Conservation (phyloP, 2,113 vertebrate species). For the Silurus meridionalis region DNA sequence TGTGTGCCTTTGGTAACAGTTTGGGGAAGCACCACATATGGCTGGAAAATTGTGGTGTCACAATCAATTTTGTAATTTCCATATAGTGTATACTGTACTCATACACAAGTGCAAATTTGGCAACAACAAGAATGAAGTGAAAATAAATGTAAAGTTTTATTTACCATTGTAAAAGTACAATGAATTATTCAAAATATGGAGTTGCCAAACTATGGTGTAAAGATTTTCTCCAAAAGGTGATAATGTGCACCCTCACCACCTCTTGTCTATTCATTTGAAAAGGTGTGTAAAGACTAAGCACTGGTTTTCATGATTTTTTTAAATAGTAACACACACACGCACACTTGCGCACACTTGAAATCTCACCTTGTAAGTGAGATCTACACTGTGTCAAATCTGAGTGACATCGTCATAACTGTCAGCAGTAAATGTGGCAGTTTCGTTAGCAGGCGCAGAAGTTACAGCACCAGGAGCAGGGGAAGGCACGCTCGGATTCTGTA, state of each 20-base stretch:
- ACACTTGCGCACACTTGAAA: not conserved
- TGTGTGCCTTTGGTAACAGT: too few species aligned
- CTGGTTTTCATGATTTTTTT: not conserved
- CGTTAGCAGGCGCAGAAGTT: slow-evolving; percentile 32
- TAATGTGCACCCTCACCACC: not conserved
- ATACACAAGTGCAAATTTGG: not conserved
- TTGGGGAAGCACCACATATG: too few species aligned
- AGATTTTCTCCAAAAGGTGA: not conserved
- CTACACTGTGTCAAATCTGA: slow-evolving; percentile 10
- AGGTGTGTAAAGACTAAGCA: not conserved
- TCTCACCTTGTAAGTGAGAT: not conserved
- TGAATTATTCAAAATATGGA: not conserved
- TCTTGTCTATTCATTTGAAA: slow-evolving; percentile 4
- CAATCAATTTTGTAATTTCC: too few species aligned
- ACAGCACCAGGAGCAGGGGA: slow-evolving; percentile 11
- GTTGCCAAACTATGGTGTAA: not conserved
- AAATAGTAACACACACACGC: not conserved
- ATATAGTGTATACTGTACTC: not conserved
- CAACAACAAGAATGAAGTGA: not conserved
- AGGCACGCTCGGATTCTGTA: slow-evolving; percentile 14
- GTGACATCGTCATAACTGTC: not conserved
- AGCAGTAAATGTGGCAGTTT: slow-evolving; percentile 28
- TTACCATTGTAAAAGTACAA: not conserved
- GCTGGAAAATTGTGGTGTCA: too few species aligned
- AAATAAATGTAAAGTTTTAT: not conserved